A percentile compares a stretch with the other conserved stretches of the same genome.
Evolutionary conservation across 1,140 invertebrate species (phyloP).

Genomic region (Subanguina moxae): DNA sequence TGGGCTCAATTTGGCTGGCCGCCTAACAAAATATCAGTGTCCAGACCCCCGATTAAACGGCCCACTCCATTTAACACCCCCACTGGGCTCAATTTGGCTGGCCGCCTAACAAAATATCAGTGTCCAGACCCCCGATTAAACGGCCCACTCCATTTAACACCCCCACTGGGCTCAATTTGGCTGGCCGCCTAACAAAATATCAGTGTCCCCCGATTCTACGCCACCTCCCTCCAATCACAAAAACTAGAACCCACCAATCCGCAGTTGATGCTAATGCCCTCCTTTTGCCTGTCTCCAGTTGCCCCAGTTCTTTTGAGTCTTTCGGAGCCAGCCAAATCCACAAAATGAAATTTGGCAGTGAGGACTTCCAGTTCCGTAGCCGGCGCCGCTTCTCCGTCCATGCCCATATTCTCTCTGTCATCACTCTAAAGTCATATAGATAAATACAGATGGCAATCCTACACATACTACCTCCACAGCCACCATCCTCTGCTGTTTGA

Average conservation of each 20-base stretch:
- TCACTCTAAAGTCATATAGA: constrained; percentile 9
- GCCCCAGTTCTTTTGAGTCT: constrained; percentile 64
- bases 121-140: no score
- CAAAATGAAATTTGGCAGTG: constrained; percentile 65
- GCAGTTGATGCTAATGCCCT: constrained; percentile 65
- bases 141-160: no score
- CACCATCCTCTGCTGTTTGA: constrained; percentile 41
- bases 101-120: no score
- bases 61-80: no score
- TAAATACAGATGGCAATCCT: neutral
- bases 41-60: no score
- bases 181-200: no score
- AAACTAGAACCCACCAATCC: constrained; percentile 60
- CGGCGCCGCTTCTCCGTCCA: constrained; percentile 2
- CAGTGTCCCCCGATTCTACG: no score
- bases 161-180: no score
- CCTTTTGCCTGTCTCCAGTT: constrained; percentile 64
- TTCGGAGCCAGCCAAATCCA: constrained; percentile 65
- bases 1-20: no score
- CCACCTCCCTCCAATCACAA: neutral
- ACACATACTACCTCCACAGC: constrained; percentile 22
- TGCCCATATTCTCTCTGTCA: constrained; percentile 7
- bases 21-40: no score
- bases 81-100: no score
- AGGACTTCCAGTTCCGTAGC: constrained; percentile 60